phyloP scores from a whole-genome alignment of 2,797 vertebrate genomes.

The Notamacropus eugenii region DNA sequence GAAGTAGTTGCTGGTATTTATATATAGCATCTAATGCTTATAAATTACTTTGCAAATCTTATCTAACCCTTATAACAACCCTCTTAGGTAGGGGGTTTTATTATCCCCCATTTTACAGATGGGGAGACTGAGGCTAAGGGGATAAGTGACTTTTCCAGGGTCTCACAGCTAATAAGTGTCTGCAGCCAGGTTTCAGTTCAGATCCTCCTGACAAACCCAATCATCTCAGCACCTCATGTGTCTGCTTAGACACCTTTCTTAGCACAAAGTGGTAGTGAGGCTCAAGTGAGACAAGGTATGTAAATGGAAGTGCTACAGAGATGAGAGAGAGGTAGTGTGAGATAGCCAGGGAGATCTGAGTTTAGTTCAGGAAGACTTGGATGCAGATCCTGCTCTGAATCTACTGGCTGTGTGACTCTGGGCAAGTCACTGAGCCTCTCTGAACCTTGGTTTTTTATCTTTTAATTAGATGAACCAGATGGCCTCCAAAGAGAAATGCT shows the following conservation, averaged over 20 bases:
- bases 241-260: neutral
- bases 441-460: neutral
- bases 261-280: neutral
- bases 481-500: neutral
- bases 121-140: neutral
- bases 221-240: neutral
- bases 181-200: neutral
- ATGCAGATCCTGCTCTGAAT: neutral
- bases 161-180: neutral
- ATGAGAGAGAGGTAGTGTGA: neutral
- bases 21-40: neutral
- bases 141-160: neutral
- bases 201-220: neutral
- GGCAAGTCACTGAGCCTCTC: neutral
- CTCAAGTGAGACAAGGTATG: neutral
- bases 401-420: neutral
- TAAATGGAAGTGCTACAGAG: neutral
- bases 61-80: neutral
- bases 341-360: neutral
- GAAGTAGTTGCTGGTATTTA: neutral
- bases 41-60: neutral
- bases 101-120: neutral
- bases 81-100: neutral
- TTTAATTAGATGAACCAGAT: neutral
- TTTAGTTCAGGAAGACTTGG: neutral